Evolutionary conservation across 2,113 vertebrate genomes (phyloP), one percentile per base, ranked within the genome.

Genomic region (Sialia sialis): DNA sequence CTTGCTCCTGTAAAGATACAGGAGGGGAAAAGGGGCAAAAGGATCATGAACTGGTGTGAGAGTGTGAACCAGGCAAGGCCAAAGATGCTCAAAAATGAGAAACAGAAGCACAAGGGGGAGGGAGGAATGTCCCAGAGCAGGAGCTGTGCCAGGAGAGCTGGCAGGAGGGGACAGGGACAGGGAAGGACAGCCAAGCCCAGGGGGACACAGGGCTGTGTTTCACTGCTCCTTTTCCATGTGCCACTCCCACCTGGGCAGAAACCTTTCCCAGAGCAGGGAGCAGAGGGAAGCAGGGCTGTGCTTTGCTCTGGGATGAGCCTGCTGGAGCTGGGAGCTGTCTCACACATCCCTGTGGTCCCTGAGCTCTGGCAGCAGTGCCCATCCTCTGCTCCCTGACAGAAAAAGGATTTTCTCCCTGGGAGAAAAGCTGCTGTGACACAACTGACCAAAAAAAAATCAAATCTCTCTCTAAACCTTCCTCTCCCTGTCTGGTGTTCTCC

Each of bases 11-110:
- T 17, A 73, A 73, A 64, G 29, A 21, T 0, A 52, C 8, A 10
- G 27, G 19, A 67, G 51, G 41, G 39, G 0, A 36, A 78, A 76
- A 41, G 0, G 11, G 69, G 15, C n/a, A 60, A 44, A 38, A 38
- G 16, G 12, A 23, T 21, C n/a, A 13, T 0, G 2, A 20, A 6
- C 5, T 3, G 20, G 13, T 11, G 19, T 0, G 10, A 29, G 34
- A 67, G 32, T 7, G 36, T 0, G 4, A 76, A 58, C 9, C 29
- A 7, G 25, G 41, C 34, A 41, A 20, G 0, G 5, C n/a, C 44
- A 29, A 9, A 43, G 29, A 16, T 11, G 30, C 9, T 10, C 17
- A 84, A 25, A 55, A 58, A 38, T 16, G 29, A 74, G 29, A 46
- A 90, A 74, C 13, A 41, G 9, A 4, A 41, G 49, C 44, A 75